These are phyloP conservation scores for Seriola dumerili DNA, from an alignment of 2,113 vertebrate species.

Conservation along the genomic window DNA sequence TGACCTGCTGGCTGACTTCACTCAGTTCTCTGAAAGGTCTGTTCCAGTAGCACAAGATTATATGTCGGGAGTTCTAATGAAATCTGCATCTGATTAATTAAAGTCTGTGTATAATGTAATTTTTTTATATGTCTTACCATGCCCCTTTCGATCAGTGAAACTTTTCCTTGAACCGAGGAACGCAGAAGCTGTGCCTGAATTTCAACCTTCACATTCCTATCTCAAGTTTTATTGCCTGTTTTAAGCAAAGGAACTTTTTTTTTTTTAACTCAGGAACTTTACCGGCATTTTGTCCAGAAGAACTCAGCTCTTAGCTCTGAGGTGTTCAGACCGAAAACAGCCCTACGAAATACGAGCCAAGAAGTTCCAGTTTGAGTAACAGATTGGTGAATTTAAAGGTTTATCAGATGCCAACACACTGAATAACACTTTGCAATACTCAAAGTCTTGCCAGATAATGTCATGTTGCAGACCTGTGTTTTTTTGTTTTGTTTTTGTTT, in stretches of 20 bases:
- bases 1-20: conserved; percentile 95
- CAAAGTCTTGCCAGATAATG: too few species aligned
- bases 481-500: too few species aligned
- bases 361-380: background rate
- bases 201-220: background rate
- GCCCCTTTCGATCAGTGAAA: background rate
- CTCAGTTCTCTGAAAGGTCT: conserved; percentile 95
- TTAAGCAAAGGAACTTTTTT: too few species aligned
- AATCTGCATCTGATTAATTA: background rate
- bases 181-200: background rate
- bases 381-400: too few species aligned
- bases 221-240: too few species aligned
- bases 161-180: background rate
- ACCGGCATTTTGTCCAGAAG: background rate
- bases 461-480: too few species aligned
- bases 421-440: too few species aligned
- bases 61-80: background rate
- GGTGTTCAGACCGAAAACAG: background rate
- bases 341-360: too few species aligned
- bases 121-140: background rate
- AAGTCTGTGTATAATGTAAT: background rate
- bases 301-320: background rate
- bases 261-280: background rate
- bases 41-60: background rate
- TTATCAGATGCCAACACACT: too few species aligned